Base-by-base conservation (phyloP, 53 echinoderm and acorn worm species). In the Mesocentrotus franciscanus region DNA sequence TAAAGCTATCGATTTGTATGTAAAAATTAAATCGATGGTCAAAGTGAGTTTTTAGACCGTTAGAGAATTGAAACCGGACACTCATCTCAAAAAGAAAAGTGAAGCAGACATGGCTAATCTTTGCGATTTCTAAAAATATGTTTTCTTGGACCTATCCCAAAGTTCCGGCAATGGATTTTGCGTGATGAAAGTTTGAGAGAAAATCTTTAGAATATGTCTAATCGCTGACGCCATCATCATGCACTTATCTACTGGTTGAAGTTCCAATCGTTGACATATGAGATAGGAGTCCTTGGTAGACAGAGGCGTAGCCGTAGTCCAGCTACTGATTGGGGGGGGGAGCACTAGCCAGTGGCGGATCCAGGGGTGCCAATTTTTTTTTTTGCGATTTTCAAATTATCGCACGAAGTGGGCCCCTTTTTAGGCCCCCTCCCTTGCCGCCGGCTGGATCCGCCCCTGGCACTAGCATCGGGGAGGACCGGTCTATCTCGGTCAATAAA, bases 51-150 rank as follows among this genome's bases (percentile, higher is more conserved):
- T 49, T 64, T 76, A 76, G 76, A 33, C 8, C 33, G 27, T 81
- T 42, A 20, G 36, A 0, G 39, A 39, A 81, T 22, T 39, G 81
- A 81, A 81, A 81, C 81, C 81, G 42, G 81, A 81, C 36, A 81
- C 81, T 36, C 81, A 81, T 8, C 42, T 81, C 42, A 42, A 81
- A 81, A 18, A 78, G 12, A 78, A 78, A 78, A 39, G 39, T 27
- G 81, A 81, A 42, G 39, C 0, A 87, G 87, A 87, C 87, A 87
- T 27, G 87, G 87, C 87, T 27, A 59, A 87, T 87, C 49, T 84
- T 42, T 2, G 36, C 55, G 84, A 84, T 84, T 84, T 87, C 87
- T 87, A 87, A 87, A 87, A 87, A 87, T 87, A 58, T 87, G 87
- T 87, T 87, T 87, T 87, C 57, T 87, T 87, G 87, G 87, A 87